Conservation (phyloP, 2,797 vertebrate genomes). For the Aldrovandia affinis region DNA sequence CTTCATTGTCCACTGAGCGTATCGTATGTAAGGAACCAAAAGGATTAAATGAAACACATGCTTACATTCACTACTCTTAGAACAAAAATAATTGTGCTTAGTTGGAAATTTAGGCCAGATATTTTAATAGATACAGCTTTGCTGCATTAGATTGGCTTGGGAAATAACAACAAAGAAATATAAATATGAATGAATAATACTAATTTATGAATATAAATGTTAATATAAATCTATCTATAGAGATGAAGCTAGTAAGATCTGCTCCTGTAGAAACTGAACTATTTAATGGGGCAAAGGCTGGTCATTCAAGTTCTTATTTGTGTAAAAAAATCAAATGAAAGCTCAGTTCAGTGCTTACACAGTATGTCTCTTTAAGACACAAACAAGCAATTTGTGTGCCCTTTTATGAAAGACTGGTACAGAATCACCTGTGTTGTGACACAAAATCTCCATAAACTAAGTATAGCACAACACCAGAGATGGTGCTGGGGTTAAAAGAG, state of each 20-base stretch:
- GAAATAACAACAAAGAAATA: background rate
- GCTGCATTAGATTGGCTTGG: background rate
- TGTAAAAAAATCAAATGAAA: background rate
- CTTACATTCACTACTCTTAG: background rate
- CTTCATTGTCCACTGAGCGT: background rate
- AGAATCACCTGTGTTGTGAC: background rate
- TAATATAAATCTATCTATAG: background rate
- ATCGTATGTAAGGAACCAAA: background rate
- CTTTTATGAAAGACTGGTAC: background rate
- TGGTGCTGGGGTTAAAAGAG: background rate
- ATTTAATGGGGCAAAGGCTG: background rate
- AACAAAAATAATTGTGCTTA: background rate
- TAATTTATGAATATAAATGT: too few species aligned
- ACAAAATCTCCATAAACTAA: too few species aligned
- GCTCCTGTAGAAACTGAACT: background rate
- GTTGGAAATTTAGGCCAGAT: background rate
- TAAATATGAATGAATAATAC: background rate
- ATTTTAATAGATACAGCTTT: background rate
- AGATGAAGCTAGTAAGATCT: background rate
- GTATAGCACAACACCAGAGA: background rate
- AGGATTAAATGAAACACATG: background rate
- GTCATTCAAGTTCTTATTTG: background rate
- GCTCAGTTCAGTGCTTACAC: background rate
- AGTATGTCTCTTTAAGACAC: too few species aligned
- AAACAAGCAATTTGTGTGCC: background rate